Evolutionary conservation across 1,140 invertebrate species (phyloP).

Genomic region (Temnothorax longispinosus): DNA sequence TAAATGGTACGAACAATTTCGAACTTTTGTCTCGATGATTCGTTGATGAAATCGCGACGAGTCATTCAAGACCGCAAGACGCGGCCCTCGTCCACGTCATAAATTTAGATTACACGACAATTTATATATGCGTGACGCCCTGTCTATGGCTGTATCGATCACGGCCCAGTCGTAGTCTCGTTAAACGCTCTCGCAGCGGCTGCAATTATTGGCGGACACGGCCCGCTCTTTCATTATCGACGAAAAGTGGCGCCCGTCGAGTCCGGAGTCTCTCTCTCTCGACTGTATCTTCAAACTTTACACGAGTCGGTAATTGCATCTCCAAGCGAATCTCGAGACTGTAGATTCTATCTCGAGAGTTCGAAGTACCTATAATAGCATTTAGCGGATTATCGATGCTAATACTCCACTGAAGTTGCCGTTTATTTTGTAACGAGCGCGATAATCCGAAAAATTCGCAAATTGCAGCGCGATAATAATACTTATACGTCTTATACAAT

Average conservation of each 20-base stretch:
- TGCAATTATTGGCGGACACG: conserved; percentile 53
- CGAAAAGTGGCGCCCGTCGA: conserved; percentile 30
- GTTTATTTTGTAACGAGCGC: neutral
- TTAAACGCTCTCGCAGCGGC: conserved; percentile 22
- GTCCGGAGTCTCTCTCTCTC: neutral
- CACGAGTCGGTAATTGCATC: conserved; percentile 40
- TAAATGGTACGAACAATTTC: neutral
- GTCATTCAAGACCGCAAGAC: conserved; percentile 28
- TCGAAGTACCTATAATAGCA: conserved; percentile 6
- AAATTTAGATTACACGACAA: conserved; percentile 68
- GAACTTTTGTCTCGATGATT: conserved; percentile 13
- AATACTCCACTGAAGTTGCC: neutral
- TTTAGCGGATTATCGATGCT: conserved; percentile 19
- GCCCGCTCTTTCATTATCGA: conserved; percentile 24
- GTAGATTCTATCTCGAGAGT: conserved; percentile 3
- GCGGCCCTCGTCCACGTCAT: conserved; percentile 56
- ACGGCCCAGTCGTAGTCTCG: conserved; percentile 29
- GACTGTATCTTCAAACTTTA: conserved; percentile 37
- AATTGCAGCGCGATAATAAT: neutral
- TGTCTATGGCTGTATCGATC: conserved; percentile 51
- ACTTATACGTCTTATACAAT: neutral
- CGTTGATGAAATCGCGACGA: conserved; percentile 3
- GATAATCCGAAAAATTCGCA: neutral
- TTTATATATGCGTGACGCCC: conserved; percentile 55
- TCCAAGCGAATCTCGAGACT: neutral